Evolutionary conservation across 2,113 vertebrate genomes (phyloP).

Genomic region (Bos javanicus): DNA sequence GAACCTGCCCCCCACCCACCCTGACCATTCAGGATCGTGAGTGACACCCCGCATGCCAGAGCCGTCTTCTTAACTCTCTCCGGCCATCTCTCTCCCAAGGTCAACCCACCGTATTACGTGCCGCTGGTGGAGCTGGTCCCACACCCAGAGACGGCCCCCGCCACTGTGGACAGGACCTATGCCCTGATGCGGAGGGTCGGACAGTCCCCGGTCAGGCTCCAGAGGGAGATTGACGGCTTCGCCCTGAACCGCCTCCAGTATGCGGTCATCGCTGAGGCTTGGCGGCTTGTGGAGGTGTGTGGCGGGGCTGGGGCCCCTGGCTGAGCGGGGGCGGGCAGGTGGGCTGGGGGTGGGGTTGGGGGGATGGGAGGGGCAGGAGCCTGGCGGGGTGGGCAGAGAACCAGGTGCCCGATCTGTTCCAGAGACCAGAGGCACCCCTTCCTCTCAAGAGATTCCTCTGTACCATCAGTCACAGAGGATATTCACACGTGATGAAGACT

Average conservation of each 20-base stretch:
- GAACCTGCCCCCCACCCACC: neutral
- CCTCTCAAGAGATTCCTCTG: constrained; percentile 29
- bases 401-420: neutral
- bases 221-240: constrained; percentile 93
- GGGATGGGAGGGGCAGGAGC: neutral
- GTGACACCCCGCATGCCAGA: neutral
- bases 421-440: neutral
- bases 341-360: too few relatives aligned
- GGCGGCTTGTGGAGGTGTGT: constrained; percentile 94
- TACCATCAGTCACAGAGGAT: constrained; percentile 11
- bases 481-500: constrained; percentile 38
- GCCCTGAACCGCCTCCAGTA: constrained; percentile 95
- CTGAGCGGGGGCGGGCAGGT: fast-evolving
- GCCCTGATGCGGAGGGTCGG: constrained; percentile 91
- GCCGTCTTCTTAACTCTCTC: neutral
- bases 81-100: constrained; percentile 78
- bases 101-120: constrained; percentile 95
- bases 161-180: constrained; percentile 85
- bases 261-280: constrained; percentile 93
- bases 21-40: too few relatives aligned
- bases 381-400: neutral
- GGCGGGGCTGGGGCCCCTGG: neutral
- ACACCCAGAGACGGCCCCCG: constrained; percentile 89
- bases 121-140: constrained; percentile 96
- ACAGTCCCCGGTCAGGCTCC: constrained; percentile 90